Percentiles rank a stretch among this genome's conserved stretches.
Conservation (phyloP, 2,797 vertebrate species). For the Hydrocynus forskahlii region DNA sequence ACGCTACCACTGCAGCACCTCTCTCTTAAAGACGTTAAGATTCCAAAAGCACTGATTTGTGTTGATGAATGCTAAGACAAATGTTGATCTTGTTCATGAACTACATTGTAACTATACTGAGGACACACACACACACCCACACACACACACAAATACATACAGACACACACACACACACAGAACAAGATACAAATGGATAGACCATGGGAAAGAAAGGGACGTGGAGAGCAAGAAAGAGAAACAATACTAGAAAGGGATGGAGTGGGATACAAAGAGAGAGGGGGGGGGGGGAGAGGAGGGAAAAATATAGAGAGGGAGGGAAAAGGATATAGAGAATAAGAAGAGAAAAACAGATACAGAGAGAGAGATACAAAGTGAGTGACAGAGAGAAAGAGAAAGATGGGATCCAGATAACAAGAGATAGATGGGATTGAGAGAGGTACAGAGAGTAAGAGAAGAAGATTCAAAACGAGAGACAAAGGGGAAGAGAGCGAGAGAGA, state of each 20-base stretch:
- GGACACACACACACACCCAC: too few relatives aligned
- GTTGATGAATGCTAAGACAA: not conserved
- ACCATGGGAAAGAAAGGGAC: too few relatives aligned
- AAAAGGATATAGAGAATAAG: too few relatives aligned
- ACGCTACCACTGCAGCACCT: constrained; percentile 19
- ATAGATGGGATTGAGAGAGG: not conserved
- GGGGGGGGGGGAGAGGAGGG: too few relatives aligned
- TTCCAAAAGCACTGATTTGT: not conserved
- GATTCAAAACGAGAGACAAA: not conserved
- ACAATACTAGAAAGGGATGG: too few relatives aligned
- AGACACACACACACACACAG: too few relatives aligned
- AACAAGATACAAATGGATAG: too few relatives aligned
- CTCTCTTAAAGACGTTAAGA: constrained; percentile 8
- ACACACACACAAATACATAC: too few relatives aligned
- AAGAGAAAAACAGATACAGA: not conserved
- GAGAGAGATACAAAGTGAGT: not conserved
- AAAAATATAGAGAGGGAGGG: too few relatives aligned
- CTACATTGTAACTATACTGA: not conserved
- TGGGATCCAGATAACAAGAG: not conserved
- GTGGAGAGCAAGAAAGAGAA: too few relatives aligned
- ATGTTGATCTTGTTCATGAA: not conserved
- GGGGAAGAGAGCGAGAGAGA: not conserved
- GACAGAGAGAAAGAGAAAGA: not conserved
- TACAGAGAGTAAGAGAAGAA: not conserved
- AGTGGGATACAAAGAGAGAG: not conserved